Base-by-base conservation (phyloP, 2,888 invertebrate genomes). In the Gastrophysa polygoni region DNA sequence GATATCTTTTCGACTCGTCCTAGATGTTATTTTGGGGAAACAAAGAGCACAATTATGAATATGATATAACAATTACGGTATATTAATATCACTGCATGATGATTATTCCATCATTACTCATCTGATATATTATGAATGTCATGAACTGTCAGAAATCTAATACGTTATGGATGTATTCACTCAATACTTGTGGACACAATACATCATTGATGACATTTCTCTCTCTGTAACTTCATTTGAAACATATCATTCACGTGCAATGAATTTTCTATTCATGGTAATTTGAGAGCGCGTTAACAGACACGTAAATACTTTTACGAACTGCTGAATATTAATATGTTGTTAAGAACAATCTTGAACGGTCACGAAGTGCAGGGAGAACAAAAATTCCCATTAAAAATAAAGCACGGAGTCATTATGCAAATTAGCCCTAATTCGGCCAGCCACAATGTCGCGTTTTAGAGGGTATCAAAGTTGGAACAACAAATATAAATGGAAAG, bases 361-460 rank as follows among this genome's bases (percentile, higher is more conserved):
- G 14, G 21, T 54, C 34, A 38, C 18, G 54, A 18, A 38, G 17
- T 10, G 54, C 20, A 38, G 34, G 7, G 34, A 38, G 21, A 43
- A 38, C 38, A 54, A 54, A 54, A 32, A 38, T 14, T n/a, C 54
- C 38, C 54, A 54, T 54, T 54, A 54, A 54, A 54, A 54, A 54
- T 54, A 54, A 54, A 54, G 17, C 54, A 20, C 54, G 54, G 34
- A 54, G 38, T 11, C 38, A 54, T 54, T 54, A 54, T 38, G 54
- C 43, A 54, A 34, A 54, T 54, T 38, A 38, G 20, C 20, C 43
- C 38, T n/a, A 54, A 16, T 54, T n/a, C n/a, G n/a, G n/a, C 32
- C 18, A 20, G 20, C 21, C 43, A 43, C 54, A 54, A 18, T n/a
- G 21, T 29, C 24, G 38, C 43, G 54, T 54, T 54, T 18, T 38